Percentiles rank a stretch among this genome's conserved stretches.
phyloP scores from a whole-genome alignment of 2,888 invertebrate genomes.

The Chironomus tentans region DNA sequence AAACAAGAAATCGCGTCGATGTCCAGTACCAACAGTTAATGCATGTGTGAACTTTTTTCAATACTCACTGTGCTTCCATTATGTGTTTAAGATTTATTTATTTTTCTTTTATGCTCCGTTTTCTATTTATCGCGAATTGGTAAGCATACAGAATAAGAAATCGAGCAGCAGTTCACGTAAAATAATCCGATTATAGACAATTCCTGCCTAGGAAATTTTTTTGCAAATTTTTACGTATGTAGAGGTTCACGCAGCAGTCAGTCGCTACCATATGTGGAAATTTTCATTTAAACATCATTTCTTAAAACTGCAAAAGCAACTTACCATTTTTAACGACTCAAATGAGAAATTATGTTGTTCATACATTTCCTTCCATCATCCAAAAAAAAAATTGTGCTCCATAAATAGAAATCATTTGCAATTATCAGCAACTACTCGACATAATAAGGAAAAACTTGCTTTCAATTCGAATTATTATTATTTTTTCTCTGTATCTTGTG shows the following conservation, averaged over 20 bases:
- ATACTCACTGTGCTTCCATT: neutral
- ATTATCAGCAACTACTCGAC: neutral
- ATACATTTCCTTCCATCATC: neutral
- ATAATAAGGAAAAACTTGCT: neutral
- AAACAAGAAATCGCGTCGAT: neutral
- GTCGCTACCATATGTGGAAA: too few species aligned
- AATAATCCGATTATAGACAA: neutral
- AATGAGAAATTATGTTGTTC: neutral
- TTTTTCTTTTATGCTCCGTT: neutral
- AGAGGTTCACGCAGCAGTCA: neutral
- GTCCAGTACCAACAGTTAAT: neutral
- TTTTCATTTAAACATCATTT: neutral
- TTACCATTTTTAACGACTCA: neutral
- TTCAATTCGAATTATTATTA: too few species aligned
- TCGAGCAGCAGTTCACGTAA: neutral
- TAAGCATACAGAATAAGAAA: neutral
- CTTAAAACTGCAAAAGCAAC: neutral
- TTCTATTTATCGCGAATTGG: neutral
- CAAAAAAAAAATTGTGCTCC: neutral
- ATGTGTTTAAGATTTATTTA: neutral
- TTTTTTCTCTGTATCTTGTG: neutral
- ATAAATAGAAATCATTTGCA: neutral
- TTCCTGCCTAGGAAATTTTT: neutral
- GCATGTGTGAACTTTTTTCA: constrained; percentile 1
- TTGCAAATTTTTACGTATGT: neutral